These are phyloP conservation scores for Plectrocnemia conspersa DNA, from an alignment of 1,140 invertebrate genomes.

Conservation along the genomic window DNA sequence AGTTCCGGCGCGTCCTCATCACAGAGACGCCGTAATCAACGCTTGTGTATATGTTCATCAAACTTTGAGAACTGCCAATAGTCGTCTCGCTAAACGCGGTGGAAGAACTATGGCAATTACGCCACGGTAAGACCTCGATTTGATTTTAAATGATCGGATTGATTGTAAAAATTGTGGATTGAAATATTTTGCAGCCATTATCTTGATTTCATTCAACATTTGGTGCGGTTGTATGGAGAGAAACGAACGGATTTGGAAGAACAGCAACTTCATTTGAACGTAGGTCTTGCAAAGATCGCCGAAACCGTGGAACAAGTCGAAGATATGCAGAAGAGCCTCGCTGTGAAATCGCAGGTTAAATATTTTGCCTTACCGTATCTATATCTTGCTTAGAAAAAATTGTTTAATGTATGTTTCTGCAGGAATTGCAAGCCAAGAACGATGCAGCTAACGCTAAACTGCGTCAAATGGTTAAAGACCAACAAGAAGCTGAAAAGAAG, in stretches of 20 bases:
- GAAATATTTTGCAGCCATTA: constrained; percentile 82
- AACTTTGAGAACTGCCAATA: constrained; percentile 92
- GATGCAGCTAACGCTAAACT: constrained; percentile 97
- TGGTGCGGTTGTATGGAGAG: constrained; percentile 96
- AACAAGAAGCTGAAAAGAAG: constrained; percentile 98
- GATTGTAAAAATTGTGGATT: constrained; percentile 1
- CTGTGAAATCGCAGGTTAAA: constrained; percentile 81
- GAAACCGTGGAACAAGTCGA: constrained; percentile 99
- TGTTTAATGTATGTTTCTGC: constrained; percentile 6
- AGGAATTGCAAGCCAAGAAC: constrained; percentile 97
- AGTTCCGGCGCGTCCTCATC: constrained; percentile 69
- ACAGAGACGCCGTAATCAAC: constrained; percentile 95
- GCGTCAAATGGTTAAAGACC: constrained; percentile 98
- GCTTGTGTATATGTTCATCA: constrained; percentile 98
- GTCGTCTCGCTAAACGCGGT: constrained; percentile 81
- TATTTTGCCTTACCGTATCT: constrained; percentile 8
- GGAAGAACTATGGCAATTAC: constrained; percentile 96
- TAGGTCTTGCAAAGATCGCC: constrained; percentile 96
- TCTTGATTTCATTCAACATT: constrained; percentile 99
- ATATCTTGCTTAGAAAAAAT: no score
- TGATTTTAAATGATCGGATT: not conserved
- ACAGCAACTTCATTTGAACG: constrained; percentile 97
- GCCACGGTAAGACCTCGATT: constrained; percentile 63
- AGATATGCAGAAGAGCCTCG: constrained; percentile 98
- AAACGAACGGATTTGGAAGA: constrained; percentile 98